Conservation (phyloP, 2,113 vertebrate genomes). For the Phyllostomus hastatus region DNA sequence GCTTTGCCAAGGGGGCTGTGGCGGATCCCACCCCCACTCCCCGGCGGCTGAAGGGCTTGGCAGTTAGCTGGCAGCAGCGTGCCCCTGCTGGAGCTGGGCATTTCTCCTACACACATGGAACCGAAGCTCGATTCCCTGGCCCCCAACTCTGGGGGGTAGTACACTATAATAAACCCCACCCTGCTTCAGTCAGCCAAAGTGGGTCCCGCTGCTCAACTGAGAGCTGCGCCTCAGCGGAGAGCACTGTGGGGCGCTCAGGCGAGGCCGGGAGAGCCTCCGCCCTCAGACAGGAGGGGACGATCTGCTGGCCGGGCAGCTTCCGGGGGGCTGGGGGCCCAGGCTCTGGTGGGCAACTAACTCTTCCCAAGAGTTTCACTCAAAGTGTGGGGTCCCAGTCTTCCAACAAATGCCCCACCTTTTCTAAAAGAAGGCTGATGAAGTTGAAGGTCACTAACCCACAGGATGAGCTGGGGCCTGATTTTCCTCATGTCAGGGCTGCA, state of each 20-base stretch:
- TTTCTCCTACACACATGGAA: not conserved
- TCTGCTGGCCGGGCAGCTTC: not conserved
- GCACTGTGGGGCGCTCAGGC: not conserved
- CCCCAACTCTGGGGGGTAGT: not conserved
- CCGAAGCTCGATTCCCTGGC: not conserved
- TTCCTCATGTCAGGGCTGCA: not conserved
- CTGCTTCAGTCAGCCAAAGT: not conserved
- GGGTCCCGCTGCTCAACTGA: not conserved
- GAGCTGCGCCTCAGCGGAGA: not conserved
- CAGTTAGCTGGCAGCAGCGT: not conserved
- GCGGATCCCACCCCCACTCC: not conserved
- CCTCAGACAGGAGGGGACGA: not conserved
- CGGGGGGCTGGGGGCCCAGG: accelerated
- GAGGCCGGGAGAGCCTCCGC: not conserved
- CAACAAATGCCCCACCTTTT: not conserved
- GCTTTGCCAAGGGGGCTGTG: not conserved
- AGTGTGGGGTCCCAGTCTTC: not conserved
- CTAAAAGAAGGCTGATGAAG: not conserved
- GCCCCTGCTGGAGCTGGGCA: not conserved
- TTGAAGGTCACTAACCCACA: not conserved
- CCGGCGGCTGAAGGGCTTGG: not conserved
- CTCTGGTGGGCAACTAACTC: not conserved
- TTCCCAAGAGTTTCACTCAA: not conserved
- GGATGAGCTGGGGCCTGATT: not conserved
- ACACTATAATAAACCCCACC: not conserved